Percentiles rank a stretch among this genome's conserved stretches.
Conservation (phyloP, 2,113 vertebrate species). For the Lepidothrix coronata region DNA sequence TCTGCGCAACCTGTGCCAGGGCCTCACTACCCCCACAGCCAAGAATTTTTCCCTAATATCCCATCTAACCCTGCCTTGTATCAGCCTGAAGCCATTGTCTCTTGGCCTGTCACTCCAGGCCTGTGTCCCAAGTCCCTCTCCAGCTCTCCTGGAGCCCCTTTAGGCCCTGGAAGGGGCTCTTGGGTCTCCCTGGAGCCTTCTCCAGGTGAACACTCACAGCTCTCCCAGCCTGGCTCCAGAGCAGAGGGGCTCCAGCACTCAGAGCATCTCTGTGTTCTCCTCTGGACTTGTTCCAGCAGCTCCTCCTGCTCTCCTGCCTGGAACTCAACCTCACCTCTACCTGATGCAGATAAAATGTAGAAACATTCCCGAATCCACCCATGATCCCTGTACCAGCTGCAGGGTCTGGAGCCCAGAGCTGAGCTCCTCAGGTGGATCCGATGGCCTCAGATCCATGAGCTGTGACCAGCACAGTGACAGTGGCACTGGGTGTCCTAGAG, state of each 20-base stretch:
- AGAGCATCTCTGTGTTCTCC: not conserved
- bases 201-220: not conserved
- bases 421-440: not conserved
- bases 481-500: not conserved
- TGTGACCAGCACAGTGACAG: not conserved
- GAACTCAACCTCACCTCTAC: not conserved
- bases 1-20: not conserved
- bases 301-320: not conserved
- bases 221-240: not conserved
- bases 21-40: not conserved
- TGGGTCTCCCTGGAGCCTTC: no score
- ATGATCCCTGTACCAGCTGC: rapidly evolving
- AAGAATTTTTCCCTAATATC: not conserved
- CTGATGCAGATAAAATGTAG: not conserved
- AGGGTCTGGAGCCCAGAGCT: not conserved
- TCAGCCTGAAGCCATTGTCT: not conserved
- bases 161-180: no score
- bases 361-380: not conserved
- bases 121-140: no score
- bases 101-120: no score
- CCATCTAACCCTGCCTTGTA: not conserved
- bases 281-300: not conserved
- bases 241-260: not conserved
- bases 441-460: not conserved
- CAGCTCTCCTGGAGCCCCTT: no score